Conservation (phyloP, 2,888 invertebrate genomes). For the Lingula anatina region DNA sequence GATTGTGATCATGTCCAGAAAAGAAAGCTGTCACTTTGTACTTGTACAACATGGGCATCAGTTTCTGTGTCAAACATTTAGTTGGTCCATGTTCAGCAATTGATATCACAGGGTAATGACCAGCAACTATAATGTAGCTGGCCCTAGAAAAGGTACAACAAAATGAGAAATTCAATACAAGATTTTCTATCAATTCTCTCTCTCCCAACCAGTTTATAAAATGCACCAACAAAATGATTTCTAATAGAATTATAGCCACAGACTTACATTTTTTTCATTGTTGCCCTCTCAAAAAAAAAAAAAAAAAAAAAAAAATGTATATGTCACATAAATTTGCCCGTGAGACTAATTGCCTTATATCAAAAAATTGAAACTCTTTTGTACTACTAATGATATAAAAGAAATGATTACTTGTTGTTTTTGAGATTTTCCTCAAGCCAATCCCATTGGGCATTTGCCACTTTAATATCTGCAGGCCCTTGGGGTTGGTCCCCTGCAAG, state of each 20-base stretch:
- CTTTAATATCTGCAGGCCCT: slow-evolving; percentile 20
- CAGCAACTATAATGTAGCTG: slow-evolving; percentile 48
- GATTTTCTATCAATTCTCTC: too few relatives aligned
- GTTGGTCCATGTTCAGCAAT: slow-evolving; percentile 49
- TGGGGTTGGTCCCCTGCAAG: slow-evolving; percentile 21
- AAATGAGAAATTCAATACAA: too few relatives aligned
- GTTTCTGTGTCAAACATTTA: slow-evolving; percentile 32
- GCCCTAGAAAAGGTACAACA: slow-evolving; percentile 43
- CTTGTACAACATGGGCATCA: slow-evolving; percentile 43
- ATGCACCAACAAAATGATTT: too few relatives aligned
- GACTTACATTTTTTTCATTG: too few relatives aligned
- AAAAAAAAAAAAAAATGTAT: too few relatives aligned
- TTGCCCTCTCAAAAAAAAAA: too few relatives aligned
- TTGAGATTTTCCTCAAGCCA: slow-evolving; percentile 49
- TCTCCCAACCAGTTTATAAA: too few relatives aligned
- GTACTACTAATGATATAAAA: too few relatives aligned
- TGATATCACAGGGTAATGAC: slow-evolving; percentile 52
- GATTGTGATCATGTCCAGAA: slow-evolving; percentile 49
- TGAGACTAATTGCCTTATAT: too few relatives aligned
- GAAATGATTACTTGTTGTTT: slow-evolving; percentile 44
- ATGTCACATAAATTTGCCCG: too few relatives aligned
- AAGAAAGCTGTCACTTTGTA: slow-evolving; percentile 47
- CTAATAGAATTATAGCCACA: too few relatives aligned
- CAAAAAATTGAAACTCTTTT: too few relatives aligned
- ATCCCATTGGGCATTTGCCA: slow-evolving; percentile 46